Evolutionary conservation across 1,140 invertebrate genomes (phyloP).

Genomic region (Dysdera silvatica): DNA sequence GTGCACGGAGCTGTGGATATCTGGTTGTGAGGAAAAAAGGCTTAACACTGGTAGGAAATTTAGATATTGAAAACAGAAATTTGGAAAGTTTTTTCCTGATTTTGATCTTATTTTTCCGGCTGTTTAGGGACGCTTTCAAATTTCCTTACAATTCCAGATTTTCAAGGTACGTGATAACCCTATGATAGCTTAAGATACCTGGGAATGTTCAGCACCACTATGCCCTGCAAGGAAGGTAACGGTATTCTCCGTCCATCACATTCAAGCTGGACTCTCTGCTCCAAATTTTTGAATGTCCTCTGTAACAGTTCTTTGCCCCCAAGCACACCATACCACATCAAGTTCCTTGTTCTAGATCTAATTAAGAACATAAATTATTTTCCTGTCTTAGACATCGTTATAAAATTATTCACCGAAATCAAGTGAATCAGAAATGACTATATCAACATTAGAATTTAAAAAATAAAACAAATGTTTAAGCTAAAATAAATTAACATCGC

Average conservation of each 20-base stretch:
- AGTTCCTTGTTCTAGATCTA: constrained; percentile 76
- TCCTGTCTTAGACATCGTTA: constrained; percentile 84
- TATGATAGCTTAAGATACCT: constrained; percentile 54
- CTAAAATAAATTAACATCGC: background rate
- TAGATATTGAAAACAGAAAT: no score
- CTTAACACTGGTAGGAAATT: background rate
- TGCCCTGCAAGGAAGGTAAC: constrained; percentile 86
- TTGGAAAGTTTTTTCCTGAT: background rate
- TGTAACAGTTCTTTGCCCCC: constrained; percentile 74
- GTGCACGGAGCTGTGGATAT: no score
- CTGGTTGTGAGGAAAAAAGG: background rate
- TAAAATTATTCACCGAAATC: constrained; percentile 67
- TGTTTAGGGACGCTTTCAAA: background rate
- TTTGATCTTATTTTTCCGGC: background rate
- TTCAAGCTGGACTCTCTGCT: constrained; percentile 85
- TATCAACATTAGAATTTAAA: background rate
- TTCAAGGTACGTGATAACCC: no score
- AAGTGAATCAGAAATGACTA: background rate
- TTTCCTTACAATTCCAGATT: background rate
- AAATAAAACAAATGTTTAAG: background rate
- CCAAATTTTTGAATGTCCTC: constrained; percentile 91
- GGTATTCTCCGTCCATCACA: constrained; percentile 87
- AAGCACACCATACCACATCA: constrained; percentile 94
- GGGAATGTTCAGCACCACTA: constrained; percentile 94
- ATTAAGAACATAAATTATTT: constrained; percentile 56